Evolutionary conservation across 2,113 vertebrate genomes (phyloP).

Genomic region (Leucosticte australis): DNA sequence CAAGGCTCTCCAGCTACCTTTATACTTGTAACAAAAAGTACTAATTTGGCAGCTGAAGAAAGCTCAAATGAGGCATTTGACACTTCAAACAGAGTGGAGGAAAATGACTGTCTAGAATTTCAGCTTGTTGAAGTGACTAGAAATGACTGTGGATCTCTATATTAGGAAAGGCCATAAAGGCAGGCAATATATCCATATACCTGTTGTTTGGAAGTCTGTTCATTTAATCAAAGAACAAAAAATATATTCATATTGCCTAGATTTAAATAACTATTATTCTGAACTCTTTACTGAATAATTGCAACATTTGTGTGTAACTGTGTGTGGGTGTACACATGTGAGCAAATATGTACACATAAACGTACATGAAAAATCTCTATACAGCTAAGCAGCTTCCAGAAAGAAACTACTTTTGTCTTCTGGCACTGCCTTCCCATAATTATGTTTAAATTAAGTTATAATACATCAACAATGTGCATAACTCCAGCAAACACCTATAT

Average conservation of each 20-base stretch:
- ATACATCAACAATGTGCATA: neutral
- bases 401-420: neutral
- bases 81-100: neutral
- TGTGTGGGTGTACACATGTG: neutral
- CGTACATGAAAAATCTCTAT: neutral
- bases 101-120: neutral
- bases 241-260: neutral
- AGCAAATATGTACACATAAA: neutral
- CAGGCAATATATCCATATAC: neutral
- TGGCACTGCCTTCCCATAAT: neutral
- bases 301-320: neutral
- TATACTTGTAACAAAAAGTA: neutral
- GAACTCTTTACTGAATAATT: neutral
- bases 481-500: neutral
- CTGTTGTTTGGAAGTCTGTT: neutral
- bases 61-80: neutral
- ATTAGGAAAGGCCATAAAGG: neutral
- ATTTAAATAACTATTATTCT: neutral
- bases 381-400: neutral
- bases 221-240: neutral
- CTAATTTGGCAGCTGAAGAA: neutral
- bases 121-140: neutral
- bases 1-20: neutral
- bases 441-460: neutral
- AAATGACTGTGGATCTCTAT: neutral